Evolutionary conservation across 1,140 invertebrate genomes (phyloP).

Genomic region (Drosophila varians): DNA sequence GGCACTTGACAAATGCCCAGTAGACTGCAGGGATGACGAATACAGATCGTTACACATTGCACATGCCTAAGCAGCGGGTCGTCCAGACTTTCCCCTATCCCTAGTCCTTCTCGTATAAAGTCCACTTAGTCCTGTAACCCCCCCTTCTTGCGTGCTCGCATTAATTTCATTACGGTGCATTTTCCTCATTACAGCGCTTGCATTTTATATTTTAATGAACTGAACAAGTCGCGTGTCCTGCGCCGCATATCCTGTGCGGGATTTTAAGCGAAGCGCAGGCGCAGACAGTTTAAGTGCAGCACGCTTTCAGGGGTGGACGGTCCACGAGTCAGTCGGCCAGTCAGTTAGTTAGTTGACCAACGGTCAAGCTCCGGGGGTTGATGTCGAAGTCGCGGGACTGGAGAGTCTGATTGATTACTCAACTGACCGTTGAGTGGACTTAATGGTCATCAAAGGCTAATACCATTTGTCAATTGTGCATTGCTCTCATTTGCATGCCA

Average conservation of each 20-base stretch:
- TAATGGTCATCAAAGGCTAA: slow-evolving; percentile 69
- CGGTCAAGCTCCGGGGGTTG: slow-evolving; percentile 52
- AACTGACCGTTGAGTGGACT: slow-evolving; percentile 75
- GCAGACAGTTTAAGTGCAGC: slow-evolving; percentile 74
- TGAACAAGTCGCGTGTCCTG: slow-evolving; percentile 27
- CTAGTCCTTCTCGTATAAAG: background rate
- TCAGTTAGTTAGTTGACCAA: slow-evolving; percentile 53
- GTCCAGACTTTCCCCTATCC: slow-evolving; percentile 52
- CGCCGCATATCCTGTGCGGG: slow-evolving; percentile 36
- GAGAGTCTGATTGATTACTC: slow-evolving; percentile 71
- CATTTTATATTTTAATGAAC: slow-evolving; percentile 75
- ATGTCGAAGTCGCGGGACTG: slow-evolving; percentile 29
- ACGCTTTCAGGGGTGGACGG: slow-evolving; percentile 53
- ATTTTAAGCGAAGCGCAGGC: slow-evolving; percentile 68
- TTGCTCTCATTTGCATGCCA: slow-evolving; percentile 45
- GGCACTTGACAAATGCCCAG: slow-evolving; percentile 63
- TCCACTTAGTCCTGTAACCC: background rate
- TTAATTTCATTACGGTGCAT: slow-evolving; percentile 78
- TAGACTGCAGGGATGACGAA: slow-evolving; percentile 16
- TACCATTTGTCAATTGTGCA: slow-evolving; percentile 61
- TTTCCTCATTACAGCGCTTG: slow-evolving; percentile 71
- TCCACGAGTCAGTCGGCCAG: background rate
- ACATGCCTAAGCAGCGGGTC: slow-evolving; percentile 70
- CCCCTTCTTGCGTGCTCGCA: slow-evolving; percentile 57
- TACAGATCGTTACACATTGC: slow-evolving; percentile 18